These are phyloP conservation scores for Olivierus martensii DNA, from an alignment of 1,140 invertebrate genomes.

Conservation along the genomic window DNA sequence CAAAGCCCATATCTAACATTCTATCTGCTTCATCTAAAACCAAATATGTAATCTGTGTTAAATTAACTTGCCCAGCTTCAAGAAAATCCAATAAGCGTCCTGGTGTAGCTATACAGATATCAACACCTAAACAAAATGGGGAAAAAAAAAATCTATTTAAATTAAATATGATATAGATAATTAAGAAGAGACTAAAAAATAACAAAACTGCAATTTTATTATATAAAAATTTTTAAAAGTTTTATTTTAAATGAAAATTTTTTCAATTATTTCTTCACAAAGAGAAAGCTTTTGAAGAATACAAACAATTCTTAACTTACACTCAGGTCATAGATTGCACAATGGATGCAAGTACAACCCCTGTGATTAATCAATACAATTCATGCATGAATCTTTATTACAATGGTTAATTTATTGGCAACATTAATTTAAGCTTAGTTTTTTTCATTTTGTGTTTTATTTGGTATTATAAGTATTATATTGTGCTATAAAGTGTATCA, in stretches of 20 bases:
- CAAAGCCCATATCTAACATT: conserved; percentile 99
- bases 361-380: too few species aligned
- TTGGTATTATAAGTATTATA: too few species aligned
- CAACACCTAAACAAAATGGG: conserved; percentile 15
- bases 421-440: too few species aligned
- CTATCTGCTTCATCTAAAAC: conserved; percentile 54
- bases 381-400: too few species aligned
- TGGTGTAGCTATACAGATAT: conserved; percentile 50
- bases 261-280: too few species aligned
- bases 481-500: too few species aligned
- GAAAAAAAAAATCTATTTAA: conserved; percentile 4
- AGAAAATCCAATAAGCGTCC: conserved; percentile 92
- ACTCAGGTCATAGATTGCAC: too few species aligned
- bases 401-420: too few species aligned
- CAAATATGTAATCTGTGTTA: conserved; percentile 63
- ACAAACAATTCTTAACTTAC: too few species aligned
- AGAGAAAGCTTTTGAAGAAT: too few species aligned
- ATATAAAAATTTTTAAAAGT: not conserved
- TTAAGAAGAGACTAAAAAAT: not conserved
- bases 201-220: not conserved
- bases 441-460: too few species aligned
- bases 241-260: not conserved
- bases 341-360: too few species aligned
- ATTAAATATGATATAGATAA: not conserved
- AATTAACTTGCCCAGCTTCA: conserved; percentile 71